These are phyloP conservation scores for Sapajus apella DNA, from an alignment of 2,113 vertebrate species.

Conservation along the genomic window DNA sequence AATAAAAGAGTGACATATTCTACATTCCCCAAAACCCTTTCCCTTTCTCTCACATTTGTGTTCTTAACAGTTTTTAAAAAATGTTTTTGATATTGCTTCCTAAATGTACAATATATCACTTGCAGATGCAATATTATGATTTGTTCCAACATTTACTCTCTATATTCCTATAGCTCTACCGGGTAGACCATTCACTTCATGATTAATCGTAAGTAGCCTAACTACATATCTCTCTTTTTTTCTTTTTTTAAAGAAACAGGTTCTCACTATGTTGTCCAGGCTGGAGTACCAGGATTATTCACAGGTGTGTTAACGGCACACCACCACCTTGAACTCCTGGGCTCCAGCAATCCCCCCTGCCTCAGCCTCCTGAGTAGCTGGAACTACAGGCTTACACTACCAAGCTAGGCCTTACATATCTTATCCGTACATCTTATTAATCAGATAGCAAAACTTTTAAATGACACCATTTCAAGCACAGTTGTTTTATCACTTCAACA, in stretches of 20 bases:
- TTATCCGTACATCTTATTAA: background rate
- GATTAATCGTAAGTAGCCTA: background rate
- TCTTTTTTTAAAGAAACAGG: background rate
- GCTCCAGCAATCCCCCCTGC: background rate
- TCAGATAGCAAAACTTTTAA: background rate
- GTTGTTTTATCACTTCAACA: background rate
- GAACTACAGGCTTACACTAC: background rate
- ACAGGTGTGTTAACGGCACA: background rate
- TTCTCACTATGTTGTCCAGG: background rate
- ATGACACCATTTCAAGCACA: background rate
- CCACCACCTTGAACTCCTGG: background rate
- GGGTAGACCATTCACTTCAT: background rate
- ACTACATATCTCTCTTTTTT: background rate
- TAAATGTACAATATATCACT: background rate
- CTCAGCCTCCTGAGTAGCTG: background rate
- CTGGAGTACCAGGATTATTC: background rate
- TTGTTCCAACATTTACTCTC: background rate
- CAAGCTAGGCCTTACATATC: background rate
- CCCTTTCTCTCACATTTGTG: background rate
- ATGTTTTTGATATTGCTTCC: conserved; percentile 1
- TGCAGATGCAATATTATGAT: background rate
- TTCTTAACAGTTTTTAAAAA: background rate
- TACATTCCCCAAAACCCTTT: background rate
- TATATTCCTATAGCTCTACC: background rate
- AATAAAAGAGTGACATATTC: background rate